These are phyloP conservation scores for Umimayanthus kanabou DNA, from an alignment of 92 coral and sea anemone species.

Conservation along the genomic window DNA sequence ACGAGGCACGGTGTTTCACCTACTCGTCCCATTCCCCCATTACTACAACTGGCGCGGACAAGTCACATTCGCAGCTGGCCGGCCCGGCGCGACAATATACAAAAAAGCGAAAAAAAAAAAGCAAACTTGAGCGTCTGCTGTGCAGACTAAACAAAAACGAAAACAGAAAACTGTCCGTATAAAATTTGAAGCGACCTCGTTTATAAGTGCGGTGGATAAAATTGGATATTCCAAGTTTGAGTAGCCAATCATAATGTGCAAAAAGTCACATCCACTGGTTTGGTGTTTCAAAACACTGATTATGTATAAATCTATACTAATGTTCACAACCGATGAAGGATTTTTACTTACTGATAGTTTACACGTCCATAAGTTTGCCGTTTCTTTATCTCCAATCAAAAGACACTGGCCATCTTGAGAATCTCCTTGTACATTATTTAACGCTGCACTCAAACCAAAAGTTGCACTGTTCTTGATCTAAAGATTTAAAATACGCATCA, in stretches of 20 bases:
- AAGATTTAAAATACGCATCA: background rate
- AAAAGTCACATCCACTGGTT: background rate
- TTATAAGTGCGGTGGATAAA: background rate
- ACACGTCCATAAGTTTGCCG: constrained; percentile 19
- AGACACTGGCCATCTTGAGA: constrained; percentile 17
- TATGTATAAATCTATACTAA: too few relatives aligned
- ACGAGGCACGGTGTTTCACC: too few relatives aligned
- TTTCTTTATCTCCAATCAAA: constrained; percentile 26
- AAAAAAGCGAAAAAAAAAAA: too few relatives aligned
- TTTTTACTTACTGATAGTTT: constrained; percentile 24
- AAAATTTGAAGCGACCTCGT: background rate
- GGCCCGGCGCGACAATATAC: too few relatives aligned
- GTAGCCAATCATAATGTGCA: background rate
- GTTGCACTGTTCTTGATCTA: constrained; percentile 19
- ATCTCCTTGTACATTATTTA: constrained; percentile 5
- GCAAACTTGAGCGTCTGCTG: too few relatives aligned
- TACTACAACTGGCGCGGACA: too few relatives aligned
- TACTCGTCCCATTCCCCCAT: too few relatives aligned
- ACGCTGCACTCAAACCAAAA: constrained; percentile 34
- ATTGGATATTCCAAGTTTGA: background rate
- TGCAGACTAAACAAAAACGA: background rate
- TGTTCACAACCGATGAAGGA: background rate
- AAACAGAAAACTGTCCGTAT: background rate
- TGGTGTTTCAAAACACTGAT: background rate
- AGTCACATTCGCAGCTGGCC: too few relatives aligned